Evolutionary conservation across 2,888 invertebrate species (phyloP).

Genomic region (Drosophila rubida): DNA sequence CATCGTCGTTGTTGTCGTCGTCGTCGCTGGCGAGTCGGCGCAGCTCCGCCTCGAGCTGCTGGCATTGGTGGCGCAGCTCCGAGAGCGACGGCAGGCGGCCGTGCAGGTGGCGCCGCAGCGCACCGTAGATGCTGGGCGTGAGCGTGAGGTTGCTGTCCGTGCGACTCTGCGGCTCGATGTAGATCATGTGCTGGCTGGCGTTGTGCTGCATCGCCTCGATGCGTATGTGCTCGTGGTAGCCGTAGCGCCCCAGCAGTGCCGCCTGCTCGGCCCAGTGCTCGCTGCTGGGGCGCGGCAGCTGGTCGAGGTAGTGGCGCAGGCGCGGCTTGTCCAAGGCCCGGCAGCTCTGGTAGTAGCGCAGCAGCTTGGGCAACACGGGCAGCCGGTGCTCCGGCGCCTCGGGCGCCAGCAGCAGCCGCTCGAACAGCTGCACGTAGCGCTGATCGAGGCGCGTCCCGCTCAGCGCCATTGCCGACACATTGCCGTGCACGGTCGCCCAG

Average conservation of each 20-base stretch:
- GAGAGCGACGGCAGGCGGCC: constrained; percentile 10
- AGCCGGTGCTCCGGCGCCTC: constrained; percentile 33
- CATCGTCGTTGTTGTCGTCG: constrained; percentile 57
- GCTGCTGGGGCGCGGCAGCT: constrained; percentile 33
- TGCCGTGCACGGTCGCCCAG: constrained; percentile 64
- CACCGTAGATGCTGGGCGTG: constrained; percentile 51
- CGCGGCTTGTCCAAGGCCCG: constrained; percentile 26
- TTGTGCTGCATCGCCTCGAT: constrained; percentile 66
- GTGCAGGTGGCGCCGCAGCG: constrained; percentile 38
- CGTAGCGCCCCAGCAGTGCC: constrained; percentile 66
- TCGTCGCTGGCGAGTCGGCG: constrained; percentile 34
- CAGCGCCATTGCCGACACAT: constrained; percentile 61
- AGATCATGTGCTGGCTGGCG: constrained; percentile 58
- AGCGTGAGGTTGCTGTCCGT: constrained; percentile 52
- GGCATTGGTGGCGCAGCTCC: constrained; percentile 51
- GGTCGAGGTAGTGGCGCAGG: constrained; percentile 57
- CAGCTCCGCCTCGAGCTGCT: constrained; percentile 52
- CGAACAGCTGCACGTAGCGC: constrained; percentile 62
- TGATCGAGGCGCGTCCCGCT: constrained; percentile 65
- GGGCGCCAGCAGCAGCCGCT: constrained; percentile 30
- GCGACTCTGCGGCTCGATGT: constrained; percentile 66
- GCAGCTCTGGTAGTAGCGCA: constrained; percentile 70
- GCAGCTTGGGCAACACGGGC: constrained; percentile 60
- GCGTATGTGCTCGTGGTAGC: constrained; percentile 74
- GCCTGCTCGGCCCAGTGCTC: constrained; percentile 67